Base-by-base conservation (phyloP, 37 sponge, comb jelly and placozoan species). In the Ianthella basta region DNA sequence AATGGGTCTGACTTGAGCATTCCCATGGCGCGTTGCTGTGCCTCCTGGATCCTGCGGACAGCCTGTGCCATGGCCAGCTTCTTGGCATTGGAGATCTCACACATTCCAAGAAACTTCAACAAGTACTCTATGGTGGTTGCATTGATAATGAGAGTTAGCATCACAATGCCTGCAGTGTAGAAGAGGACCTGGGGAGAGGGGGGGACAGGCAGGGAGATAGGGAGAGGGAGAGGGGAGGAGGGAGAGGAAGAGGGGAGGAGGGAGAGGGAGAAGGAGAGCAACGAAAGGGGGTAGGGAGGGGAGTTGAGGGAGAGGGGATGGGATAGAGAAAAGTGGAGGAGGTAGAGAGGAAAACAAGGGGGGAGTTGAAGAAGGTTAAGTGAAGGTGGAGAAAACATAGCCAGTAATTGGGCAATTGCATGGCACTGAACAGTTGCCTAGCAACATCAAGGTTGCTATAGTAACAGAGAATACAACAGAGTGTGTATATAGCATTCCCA, bases 101-200 rank as follows among this genome's bases (percentile, higher is more conserved):
- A 90, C 89, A 97, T 88, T 8, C 97, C 97, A 0, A 97, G 86
- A 12, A 84, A 57, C 41, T 83, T 57, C 5, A 97, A 88, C 10
- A 97, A 85, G 79, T 86, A 86, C 64, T 91, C 88, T 23, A 86
- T 80, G 20, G 95, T 94, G 25, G 97, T 94, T 1, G 93, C 95
- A 83, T 97, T 97, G 55, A 97, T 53, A 4, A 94, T 57, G 3
- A 97, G 89, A 27, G 95, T 97, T 32, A 97, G 86, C 20, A 94
- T 74, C 56, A 97, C 95, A 38, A 97, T 97, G 33, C 97, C 97
- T 70, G 95, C 95, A 19, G 87, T 88, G 66, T 90, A 92, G 69
- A 97, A 97, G 69, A 97, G 81, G 44, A 97, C 72, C 94, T 93
- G 80, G 13, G 53, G 23, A 44, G 21, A 5, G 5, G 12, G 20